Evolutionary conservation across 1,140 invertebrate species (phyloP).

Genomic region (Eupristina koningsbergeri): DNA sequence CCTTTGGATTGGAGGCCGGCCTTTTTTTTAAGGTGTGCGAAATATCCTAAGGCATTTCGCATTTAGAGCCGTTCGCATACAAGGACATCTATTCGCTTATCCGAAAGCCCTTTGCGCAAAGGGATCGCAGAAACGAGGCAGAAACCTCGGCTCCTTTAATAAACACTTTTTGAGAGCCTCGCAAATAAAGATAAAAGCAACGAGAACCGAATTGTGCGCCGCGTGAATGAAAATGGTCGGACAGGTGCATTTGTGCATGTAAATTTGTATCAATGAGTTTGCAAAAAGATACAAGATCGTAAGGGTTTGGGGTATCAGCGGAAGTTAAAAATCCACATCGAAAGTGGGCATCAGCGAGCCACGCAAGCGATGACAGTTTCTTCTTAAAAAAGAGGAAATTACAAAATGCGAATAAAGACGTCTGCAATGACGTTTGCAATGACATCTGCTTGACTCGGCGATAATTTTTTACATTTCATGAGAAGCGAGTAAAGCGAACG

Average conservation of each 20-base stretch:
- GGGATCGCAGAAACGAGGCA: too few relatives aligned
- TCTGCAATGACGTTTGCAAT: neutral
- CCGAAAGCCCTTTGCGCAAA: too few relatives aligned
- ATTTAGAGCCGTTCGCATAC: too few relatives aligned
- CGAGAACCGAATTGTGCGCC: neutral
- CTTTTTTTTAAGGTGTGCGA: too few relatives aligned
- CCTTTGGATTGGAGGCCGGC: too few relatives aligned
- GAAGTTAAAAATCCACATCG: conserved; percentile 18
- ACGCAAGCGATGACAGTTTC: neutral
- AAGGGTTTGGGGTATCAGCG: neutral
- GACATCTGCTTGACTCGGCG: conserved; percentile 1
- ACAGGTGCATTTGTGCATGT: neutral
- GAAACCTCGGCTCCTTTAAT: too few relatives aligned
- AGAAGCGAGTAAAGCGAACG: neutral
- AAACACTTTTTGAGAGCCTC: too few relatives aligned
- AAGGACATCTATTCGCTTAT: too few relatives aligned
- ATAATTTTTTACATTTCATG: conserved; percentile 2
- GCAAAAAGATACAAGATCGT: neutral
- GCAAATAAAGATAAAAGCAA: neutral
- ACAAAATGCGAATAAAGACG: neutral
- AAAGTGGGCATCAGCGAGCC: neutral
- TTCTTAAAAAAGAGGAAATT: conserved; percentile 8
- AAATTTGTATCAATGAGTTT: neutral
- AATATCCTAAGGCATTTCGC: too few relatives aligned
- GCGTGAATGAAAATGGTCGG: neutral